Evolutionary conservation across 2,888 invertebrate genomes (phyloP).

Genomic region (Neuroscelio doddi): DNA sequence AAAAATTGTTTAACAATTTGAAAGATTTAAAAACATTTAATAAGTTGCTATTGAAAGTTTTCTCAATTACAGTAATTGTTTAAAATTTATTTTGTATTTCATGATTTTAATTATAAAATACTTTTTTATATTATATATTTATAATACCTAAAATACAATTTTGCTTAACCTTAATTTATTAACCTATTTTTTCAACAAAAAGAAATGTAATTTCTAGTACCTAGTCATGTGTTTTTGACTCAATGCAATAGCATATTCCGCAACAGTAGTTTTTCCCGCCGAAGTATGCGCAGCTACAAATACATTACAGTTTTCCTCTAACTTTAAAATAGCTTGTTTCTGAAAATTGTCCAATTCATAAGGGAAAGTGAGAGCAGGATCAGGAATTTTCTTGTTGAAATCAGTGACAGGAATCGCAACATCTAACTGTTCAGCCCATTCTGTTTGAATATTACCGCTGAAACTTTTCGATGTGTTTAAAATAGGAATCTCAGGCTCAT

Average conservation of each 20-base stretch:
- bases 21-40: no score
- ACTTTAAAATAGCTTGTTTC: conserved; percentile 94
- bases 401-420: conserved; percentile 85
- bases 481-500: conserved; percentile 74
- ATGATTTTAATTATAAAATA: no score
- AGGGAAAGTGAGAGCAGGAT: conserved; percentile 88
- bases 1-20: no score
- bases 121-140: conserved; percentile 5
- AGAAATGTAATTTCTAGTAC: conserved; percentile 67
- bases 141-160: conserved; percentile 4
- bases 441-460: conserved; percentile 75
- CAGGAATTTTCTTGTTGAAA: conserved; percentile 85
- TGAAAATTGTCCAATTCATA: conserved; percentile 98
- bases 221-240: conserved; percentile 93
- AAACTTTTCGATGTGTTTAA: conserved; percentile 78
- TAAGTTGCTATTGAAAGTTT: no score
- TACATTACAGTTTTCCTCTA: conserved; percentile 95
- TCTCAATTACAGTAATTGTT: no score
- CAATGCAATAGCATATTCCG: conserved; percentile 98
- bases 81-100: no score
- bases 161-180: no score
- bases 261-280: conserved; percentile 98
- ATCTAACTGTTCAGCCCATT: conserved; percentile 93
- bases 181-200: conserved; percentile 1
- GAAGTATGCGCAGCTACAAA: conserved; percentile 99